Evolutionary conservation across 2,797 vertebrate species (phyloP).

Genomic region (Falco peregrinus): DNA sequence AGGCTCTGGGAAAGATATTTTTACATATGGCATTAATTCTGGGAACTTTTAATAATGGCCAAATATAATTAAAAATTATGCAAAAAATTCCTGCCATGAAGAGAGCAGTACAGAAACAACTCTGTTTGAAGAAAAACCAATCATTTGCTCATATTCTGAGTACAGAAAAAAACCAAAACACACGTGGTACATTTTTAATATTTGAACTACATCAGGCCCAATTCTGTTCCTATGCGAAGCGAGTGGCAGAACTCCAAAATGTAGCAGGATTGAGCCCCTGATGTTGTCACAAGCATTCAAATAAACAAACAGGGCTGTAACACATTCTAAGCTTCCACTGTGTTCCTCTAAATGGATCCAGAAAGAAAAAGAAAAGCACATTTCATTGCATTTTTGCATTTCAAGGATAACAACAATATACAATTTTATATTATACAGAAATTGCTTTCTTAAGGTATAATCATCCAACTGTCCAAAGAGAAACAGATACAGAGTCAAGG

Average conservation of each 20-base stretch:
- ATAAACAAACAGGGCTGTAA: constrained; percentile 63
- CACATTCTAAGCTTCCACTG: constrained; percentile 63
- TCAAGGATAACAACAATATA: neutral
- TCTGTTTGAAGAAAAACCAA: constrained; percentile 51
- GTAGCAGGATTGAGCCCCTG: constrained; percentile 41
- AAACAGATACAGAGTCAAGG: neutral
- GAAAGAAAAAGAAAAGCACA: constrained; percentile 7
- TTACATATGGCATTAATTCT: constrained; percentile 59
- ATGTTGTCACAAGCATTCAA: constrained; percentile 63
- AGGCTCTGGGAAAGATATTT: constrained; percentile 38
- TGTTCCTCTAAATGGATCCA: constrained; percentile 29
- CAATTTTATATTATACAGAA: neutral
- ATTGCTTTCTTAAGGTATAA: neutral
- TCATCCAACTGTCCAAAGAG: neutral
- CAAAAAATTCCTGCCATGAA: constrained; percentile 58
- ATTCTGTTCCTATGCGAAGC: neutral
- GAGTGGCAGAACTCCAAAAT: constrained; percentile 52
- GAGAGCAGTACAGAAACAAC: constrained; percentile 38
- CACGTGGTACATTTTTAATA: constrained; percentile 34
- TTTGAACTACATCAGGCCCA: constrained; percentile 45
- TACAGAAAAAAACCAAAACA: constrained; percentile 16
- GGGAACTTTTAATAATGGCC: constrained; percentile 58
- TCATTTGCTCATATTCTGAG: constrained; percentile 41
- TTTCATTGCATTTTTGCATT: constrained; percentile 29
- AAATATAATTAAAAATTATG: constrained; percentile 62